These are phyloP conservation scores for Leptinotarsa defecta DNA, from an alignment of 1,140 invertebrate species.

Conservation along the genomic window DNA sequence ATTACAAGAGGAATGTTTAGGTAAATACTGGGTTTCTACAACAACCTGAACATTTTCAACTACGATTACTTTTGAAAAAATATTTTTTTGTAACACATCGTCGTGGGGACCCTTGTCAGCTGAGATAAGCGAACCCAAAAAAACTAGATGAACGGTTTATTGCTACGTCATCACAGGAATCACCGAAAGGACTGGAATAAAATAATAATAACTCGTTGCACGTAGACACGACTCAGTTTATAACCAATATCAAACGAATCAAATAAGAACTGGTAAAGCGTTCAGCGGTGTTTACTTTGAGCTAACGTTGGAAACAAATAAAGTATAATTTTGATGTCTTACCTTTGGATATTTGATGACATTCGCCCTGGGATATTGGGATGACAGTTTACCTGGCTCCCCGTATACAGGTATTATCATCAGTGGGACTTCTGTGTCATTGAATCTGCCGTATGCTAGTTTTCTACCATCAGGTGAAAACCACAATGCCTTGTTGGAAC, in stretches of 20 bases:
- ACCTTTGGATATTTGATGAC: constrained; percentile 89
- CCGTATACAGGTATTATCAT: constrained; percentile 72
- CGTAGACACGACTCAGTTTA: background rate
- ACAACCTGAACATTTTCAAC: too few species aligned
- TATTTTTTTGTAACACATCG: too few species aligned
- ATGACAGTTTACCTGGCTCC: constrained; percentile 65
- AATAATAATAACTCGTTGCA: too few species aligned
- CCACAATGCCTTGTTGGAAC: constrained; percentile 84
- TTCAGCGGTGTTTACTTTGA: background rate
- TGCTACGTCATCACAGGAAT: too few species aligned
- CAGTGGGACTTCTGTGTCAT: constrained; percentile 73
- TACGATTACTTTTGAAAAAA: too few species aligned
- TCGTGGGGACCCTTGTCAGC: too few species aligned
- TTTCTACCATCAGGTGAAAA: constrained; percentile 82
- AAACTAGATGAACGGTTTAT: too few species aligned
- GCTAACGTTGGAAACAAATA: too few species aligned
- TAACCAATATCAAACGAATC: background rate
- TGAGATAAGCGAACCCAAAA: too few species aligned
- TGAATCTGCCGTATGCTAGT: constrained; percentile 82
- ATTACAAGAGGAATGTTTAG: too few species aligned
- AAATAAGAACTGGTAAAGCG: background rate
- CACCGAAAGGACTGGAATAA: too few species aligned
- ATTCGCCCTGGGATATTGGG: constrained; percentile 70
- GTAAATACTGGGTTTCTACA: too few species aligned
- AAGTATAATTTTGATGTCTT: constrained; percentile 26